Percentiles rank a stretch among this genome's conserved stretches.
phyloP scores from a whole-genome alignment of 1,140 invertebrate genomes.

The Gonatopus flavifemur region DNA sequence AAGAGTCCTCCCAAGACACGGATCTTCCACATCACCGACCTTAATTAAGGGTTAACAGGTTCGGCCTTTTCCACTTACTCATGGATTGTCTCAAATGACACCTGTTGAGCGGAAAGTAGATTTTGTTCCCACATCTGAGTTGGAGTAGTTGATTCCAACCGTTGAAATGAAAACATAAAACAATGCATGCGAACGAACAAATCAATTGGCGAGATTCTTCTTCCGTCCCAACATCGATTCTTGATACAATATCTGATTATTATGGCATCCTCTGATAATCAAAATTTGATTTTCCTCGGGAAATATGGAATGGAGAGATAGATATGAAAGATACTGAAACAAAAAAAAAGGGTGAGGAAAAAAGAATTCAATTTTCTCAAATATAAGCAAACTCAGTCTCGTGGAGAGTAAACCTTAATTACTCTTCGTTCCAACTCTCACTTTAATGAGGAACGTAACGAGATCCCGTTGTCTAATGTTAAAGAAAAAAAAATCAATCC shows the following conservation, averaged over 20 bases:
- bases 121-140: slow-evolving; percentile 29
- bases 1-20: slow-evolving; percentile 16
- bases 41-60: slow-evolving; percentile 35
- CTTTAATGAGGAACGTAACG: slow-evolving; percentile 2
- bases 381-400: too few relatives aligned
- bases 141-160: too few relatives aligned
- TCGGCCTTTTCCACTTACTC: slow-evolving; percentile 27
- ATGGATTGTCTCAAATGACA: slow-evolving; percentile 46
- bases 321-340: too few relatives aligned
- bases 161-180: neutral
- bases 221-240: too few relatives aligned
- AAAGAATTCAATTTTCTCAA: too few relatives aligned
- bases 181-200: slow-evolving; percentile 4
- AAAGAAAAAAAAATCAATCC: neutral
- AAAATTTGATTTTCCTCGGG: too few relatives aligned
- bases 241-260: too few relatives aligned
- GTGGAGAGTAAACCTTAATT: too few relatives aligned
- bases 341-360: too few relatives aligned
- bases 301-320: too few relatives aligned
- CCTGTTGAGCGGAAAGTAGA: slow-evolving; percentile 52
- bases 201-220: too few relatives aligned
- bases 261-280: too few relatives aligned
- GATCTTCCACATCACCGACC: slow-evolving; percentile 34
- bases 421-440: neutral
- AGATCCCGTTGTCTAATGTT: neutral